Base-by-base conservation (phyloP, 92 coral and sea anemone species). In the Phenganax subtilis region DNA sequence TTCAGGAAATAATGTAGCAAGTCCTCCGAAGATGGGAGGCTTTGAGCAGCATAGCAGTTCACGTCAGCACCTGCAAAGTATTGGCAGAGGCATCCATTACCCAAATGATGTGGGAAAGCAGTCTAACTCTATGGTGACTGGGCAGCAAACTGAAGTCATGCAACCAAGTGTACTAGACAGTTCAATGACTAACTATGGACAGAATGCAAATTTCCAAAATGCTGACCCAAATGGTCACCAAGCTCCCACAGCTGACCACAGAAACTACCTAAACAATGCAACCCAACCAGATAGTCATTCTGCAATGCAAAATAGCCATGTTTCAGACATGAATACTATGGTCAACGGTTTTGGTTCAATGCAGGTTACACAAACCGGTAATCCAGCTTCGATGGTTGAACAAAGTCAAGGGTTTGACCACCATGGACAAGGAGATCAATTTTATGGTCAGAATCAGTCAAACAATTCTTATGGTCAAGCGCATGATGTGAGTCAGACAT, bases 301-400 rank as follows among this genome's bases (percentile, higher is more conserved):
- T 14, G 28, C 72, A 8, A 7, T 27, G 14, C 72, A 66, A 47
- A 37, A 37, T 37, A 37, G 47, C 47, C 47, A 37, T 37, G 47
- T 37, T 37, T 66, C 72, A 20, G 37, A 64, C 53, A 64, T 78
- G 82, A 63, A 78, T 62, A 37, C 57, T 0, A 28, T 78, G 73
- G 82, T 64, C 9, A 78, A 64, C 29, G 72, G 73, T 12, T 78
- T 78, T 78, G 61, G 72, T 61, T 30, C 51, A 51, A 78, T 78
- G 82, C 60, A 78, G 55, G 57, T 78, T 12, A 52, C 82, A 59
- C 82, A 78, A 53, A 37, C 82, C 8, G 69, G n/a, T 1, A 57
- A 76, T 25, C 51, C 10, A 15, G 20, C 31, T 66, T 51, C 28
- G 6, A 8, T 28, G 8, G 28, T 17, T 61, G 67, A 61, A 7